Base-by-base conservation (phyloP, 2,113 vertebrate genomes). In the Megaptera novaeangliae region DNA sequence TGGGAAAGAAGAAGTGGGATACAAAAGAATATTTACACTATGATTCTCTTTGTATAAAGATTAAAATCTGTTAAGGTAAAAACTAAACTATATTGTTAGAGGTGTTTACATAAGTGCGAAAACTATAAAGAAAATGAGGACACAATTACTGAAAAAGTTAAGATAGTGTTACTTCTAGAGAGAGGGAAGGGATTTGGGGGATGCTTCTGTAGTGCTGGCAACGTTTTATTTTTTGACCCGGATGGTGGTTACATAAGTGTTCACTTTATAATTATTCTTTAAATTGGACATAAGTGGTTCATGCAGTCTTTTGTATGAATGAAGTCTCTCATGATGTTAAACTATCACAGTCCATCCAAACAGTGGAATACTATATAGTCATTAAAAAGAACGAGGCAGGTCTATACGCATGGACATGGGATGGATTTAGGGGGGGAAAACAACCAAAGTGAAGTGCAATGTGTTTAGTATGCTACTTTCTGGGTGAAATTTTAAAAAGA, bases 251-350 rank as follows among this genome's bases (percentile, higher is more conserved):
- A 36, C 11, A 1, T 27, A 88, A 34, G 15, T 55, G 66, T 87
- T 64, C 44, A 9, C n/a, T 68, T 91, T 77, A 81, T 46, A 39
- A 69, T 88, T 75, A 49, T 69, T 84, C n/a, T 91, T 91, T n/a
- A 72, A 77, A 69, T 3, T 77, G 20, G n/a, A 23, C 13, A n/a
- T 61, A 44, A 61, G 41, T 49, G 8, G 72, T 77, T 68, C 13
- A 29, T 31, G 44, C 6, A 23, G 18, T 59, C 52, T 74, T 84
- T 41, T 55, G 71, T 46, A 36, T 36, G 61, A 95, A 96, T 46
- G 34, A n/a, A 29, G 27, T n/a, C 61, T 44, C 29, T 71, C 72
- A 25, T 59, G 39, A 75, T 36, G 75, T 61, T 49, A 46, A 78
- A 92, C 6, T 44, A 36, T 36, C 71, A 63, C 36, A 46, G 68